Evolutionary conservation across 2,797 vertebrate genomes (phyloP).

Genomic region (Nasua narica): DNA sequence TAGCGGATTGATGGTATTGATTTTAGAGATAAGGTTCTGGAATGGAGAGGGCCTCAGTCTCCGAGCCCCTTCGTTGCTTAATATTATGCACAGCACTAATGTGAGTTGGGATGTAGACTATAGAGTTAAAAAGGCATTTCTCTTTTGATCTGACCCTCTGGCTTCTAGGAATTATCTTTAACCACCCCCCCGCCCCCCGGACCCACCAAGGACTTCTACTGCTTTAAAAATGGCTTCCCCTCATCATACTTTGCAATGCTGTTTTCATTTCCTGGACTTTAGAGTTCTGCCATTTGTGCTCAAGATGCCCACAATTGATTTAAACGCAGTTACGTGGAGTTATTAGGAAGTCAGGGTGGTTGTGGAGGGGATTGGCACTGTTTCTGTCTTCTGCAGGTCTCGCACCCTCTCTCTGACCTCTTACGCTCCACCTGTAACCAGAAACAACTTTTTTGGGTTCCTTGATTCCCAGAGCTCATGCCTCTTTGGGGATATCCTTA

Average conservation of each 20-base stretch:
- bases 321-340: not conserved
- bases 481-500: not conserved
- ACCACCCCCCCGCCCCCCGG: too few relatives aligned
- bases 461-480: not conserved
- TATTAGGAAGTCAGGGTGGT: not conserved
- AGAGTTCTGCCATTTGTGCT: not conserved
- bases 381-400: not conserved
- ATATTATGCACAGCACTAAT: not conserved
- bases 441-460: not conserved
- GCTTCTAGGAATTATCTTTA: not conserved
- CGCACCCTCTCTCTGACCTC: not conserved
- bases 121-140: not conserved
- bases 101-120: not conserved
- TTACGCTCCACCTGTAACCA: not conserved
- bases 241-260: not conserved
- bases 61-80: not conserved
- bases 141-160: not conserved
- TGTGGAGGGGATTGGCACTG: not conserved
- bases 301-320: not conserved
- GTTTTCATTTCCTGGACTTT: not conserved
- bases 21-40: not conserved
- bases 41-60: not conserved
- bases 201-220: not conserved
- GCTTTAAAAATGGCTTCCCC: not conserved
- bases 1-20: not conserved